These are phyloP conservation scores for Esperia sulphurella DNA, from an alignment of 2,888 invertebrate genomes.

Conservation along the genomic window DNA sequence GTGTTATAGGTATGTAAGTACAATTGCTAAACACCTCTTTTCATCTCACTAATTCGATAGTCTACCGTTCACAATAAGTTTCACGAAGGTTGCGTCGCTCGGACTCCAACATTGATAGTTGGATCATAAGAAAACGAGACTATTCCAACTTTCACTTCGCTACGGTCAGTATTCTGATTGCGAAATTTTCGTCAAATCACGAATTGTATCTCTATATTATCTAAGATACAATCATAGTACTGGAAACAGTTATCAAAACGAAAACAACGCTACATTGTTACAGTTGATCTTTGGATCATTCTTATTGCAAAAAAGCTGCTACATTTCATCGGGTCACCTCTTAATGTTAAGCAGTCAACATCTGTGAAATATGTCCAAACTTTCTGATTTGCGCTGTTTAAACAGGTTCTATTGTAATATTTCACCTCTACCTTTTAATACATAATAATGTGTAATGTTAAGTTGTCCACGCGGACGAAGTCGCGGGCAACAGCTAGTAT, in stretches of 20 bases:
- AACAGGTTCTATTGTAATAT: not conserved
- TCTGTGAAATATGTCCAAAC: no score
- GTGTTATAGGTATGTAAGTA: conserved; percentile 38
- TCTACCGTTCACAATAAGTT: conserved; percentile 1
- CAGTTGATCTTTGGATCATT: not conserved
- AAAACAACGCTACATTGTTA: not conserved
- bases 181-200: conserved; percentile 47
- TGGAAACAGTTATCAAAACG: conserved; percentile 15
- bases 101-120: conserved; percentile 11
- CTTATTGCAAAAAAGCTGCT: no score
- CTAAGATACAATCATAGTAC: conserved; percentile 15
- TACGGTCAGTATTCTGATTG: conserved; percentile 44
- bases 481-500: no score
- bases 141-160: conserved; percentile 63
- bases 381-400: not conserved
- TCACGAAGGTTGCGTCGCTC: conserved; percentile 24
- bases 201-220: conserved; percentile 25
- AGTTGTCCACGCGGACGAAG: no score
- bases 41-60: not conserved
- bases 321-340: no score
- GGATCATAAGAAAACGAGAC: conserved; percentile 53
- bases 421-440: no score
- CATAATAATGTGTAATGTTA: no score
- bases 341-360: no score
- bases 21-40: conserved; percentile 18